Evolutionary conservation across 2,888 invertebrate species (phyloP).

Genomic region (Hydraecia micacea): DNA sequence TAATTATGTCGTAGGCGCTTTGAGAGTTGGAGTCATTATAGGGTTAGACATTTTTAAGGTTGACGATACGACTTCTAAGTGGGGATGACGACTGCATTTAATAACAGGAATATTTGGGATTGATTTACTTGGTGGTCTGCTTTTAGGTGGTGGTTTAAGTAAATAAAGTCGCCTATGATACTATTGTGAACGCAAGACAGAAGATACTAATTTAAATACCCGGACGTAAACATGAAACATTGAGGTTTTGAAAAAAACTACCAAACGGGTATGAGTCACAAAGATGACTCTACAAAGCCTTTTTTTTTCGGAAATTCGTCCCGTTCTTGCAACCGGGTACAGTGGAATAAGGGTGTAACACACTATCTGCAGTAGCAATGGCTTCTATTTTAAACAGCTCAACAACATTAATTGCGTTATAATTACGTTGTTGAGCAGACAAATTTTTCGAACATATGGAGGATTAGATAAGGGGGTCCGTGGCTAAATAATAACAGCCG

Average conservation of each 20-base stretch:
- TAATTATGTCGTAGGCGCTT: slow-evolving; percentile 63
- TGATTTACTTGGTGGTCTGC: not conserved
- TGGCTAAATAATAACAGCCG: too few relatives aligned
- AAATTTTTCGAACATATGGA: not conserved
- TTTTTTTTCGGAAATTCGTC: not conserved
- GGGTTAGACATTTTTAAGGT: slow-evolving; percentile 35
- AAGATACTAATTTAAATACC: not conserved
- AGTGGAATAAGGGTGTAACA: not conserved
- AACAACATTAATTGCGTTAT: not conserved
- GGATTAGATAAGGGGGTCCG: too few relatives aligned
- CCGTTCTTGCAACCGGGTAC: not conserved
- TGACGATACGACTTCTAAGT: slow-evolving; percentile 17
- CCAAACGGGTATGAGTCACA: not conserved
- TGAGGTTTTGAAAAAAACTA: not conserved
- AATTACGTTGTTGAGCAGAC: not conserved
- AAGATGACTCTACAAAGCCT: not conserved
- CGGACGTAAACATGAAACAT: too few relatives aligned
- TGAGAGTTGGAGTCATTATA: slow-evolving; percentile 55
- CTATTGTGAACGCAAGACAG: not conserved
- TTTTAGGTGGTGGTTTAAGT: not conserved
- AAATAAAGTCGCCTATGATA: not conserved
- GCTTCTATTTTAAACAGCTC: not conserved
- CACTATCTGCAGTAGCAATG: not conserved
- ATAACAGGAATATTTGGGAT: not conserved
- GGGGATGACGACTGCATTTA: not conserved